phyloP scores from a whole-genome alignment of 2,113 vertebrate genomes.

The Corythaixoides concolor region DNA sequence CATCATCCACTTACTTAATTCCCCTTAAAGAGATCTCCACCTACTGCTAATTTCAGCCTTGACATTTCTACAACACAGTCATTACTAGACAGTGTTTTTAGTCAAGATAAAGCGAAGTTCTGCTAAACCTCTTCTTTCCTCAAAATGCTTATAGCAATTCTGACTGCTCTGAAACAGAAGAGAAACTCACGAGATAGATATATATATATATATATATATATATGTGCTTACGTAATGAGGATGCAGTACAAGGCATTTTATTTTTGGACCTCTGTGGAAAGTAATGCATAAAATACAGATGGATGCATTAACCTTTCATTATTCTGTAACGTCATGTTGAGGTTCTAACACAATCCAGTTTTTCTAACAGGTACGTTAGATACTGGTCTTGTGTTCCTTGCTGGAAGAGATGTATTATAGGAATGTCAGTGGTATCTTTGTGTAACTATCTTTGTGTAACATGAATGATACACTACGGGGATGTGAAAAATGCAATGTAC shows the following conservation, averaged over 20 bases:
- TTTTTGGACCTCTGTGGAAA: conserved; percentile 47
- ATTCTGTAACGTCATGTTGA: background rate
- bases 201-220: background rate
- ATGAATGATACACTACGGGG: background rate
- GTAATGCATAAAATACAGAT: background rate
- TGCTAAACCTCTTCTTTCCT: background rate
- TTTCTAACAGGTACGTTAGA: background rate
- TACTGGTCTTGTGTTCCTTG: background rate
- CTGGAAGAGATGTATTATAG: background rate
- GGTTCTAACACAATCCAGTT: background rate
- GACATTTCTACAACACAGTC: background rate
- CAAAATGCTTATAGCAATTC: background rate
- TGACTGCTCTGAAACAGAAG: background rate
- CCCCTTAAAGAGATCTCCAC: background rate
- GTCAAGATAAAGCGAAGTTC: background rate
- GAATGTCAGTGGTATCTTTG: background rate
- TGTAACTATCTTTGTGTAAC: background rate
- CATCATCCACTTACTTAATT: conserved; percentile 22
- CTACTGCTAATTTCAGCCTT: conserved; percentile 14
- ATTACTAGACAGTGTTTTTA: conserved; percentile 1
- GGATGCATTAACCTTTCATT: conserved; percentile 22
- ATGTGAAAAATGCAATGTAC: background rate
- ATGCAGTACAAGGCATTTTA: conserved; percentile 29
- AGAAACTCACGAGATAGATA: background rate
- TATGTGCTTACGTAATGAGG: conserved; percentile 38